Base-by-base conservation (phyloP, 2,888 invertebrate genomes). In the Colostygia pectinataria region DNA sequence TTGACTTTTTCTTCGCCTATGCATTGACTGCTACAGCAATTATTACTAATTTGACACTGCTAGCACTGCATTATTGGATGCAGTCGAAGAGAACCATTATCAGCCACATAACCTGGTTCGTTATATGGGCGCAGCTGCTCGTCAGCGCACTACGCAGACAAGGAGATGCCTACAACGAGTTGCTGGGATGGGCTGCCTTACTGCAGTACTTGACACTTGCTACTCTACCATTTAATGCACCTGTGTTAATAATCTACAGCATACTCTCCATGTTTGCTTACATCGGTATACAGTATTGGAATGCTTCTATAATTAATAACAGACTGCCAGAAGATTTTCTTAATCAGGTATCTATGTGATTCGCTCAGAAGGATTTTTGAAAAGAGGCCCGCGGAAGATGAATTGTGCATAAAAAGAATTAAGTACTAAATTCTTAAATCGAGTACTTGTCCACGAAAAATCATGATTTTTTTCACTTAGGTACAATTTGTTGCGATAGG, bases 181-280 rank as follows among this genome's bases (percentile, higher is more conserved):
- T 93, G 53, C 90, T 96, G 2, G 95, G 95, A 37, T 95, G 95
- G 95, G 92, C 94, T 9, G 86, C 95, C 56, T 90, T 96, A 32
- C 80, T 95, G 62, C 93, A 94, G 66, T 96, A 95, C 74, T 91
- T 95, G 59, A 93, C 95, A 38, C 93, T 95, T 70, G 94, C 95
- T 41, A 93, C 94, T 1, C 79, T 96, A 61, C 96, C 96, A 0
- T 87, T 96, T 51, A 91, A 81, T 68, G 76, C 74, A 46, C 40
- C 80, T 45, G 25, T 80, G 18, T 59, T 85, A 46, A 65, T 79
- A 44, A 40, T 79, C 34, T 88, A 87, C 60, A 86, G 83, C 53
- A 51, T 57, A 18, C 43, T 83, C 18, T 81, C 85, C 9, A 66
- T 78, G 31, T 50, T 58, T 27, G 80, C 74, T 28, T 90, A 82